Evolutionary conservation across 2,113 vertebrate species (phyloP).

Genomic region (Oceanites oceanicus): DNA sequence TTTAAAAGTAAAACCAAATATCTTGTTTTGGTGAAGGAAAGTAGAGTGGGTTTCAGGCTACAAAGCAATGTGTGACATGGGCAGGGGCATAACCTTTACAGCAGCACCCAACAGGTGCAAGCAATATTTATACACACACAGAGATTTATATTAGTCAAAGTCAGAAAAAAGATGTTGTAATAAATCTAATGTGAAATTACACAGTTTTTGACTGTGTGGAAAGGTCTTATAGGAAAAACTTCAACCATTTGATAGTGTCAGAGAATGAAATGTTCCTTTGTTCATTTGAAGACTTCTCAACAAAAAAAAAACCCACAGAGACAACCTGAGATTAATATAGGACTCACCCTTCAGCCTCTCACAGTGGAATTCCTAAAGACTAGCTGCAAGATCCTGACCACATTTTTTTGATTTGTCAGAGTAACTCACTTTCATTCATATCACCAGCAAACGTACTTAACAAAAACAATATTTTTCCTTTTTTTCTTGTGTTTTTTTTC

Average conservation of each 20-base stretch:
- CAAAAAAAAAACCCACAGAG: not conserved
- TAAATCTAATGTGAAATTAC: not conserved
- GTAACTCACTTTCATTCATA: not conserved
- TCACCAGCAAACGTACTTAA: not conserved
- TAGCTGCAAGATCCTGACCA: not conserved
- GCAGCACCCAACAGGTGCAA: not conserved
- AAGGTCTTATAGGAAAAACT: not conserved
- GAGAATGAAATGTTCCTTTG: not conserved
- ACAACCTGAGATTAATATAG: not conserved
- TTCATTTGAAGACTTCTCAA: not conserved
- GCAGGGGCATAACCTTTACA: not conserved
- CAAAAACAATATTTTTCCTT: accelerated
- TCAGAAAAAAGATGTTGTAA: not conserved
- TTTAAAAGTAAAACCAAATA: not conserved
- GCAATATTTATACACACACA: not conserved
- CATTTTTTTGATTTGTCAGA: not conserved
- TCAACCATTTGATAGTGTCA: not conserved
- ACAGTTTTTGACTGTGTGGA: not conserved
- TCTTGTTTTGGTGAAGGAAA: not conserved
- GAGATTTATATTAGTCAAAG: not conserved
- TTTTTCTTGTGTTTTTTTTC: not conserved
- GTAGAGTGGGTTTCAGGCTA: not conserved
- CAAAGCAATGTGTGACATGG: not conserved
- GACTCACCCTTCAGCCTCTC: not conserved
- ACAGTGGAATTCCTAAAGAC: not conserved